Evolutionary conservation across 2,888 invertebrate species (phyloP).

Genomic region (Oscheius sp.): DNA sequence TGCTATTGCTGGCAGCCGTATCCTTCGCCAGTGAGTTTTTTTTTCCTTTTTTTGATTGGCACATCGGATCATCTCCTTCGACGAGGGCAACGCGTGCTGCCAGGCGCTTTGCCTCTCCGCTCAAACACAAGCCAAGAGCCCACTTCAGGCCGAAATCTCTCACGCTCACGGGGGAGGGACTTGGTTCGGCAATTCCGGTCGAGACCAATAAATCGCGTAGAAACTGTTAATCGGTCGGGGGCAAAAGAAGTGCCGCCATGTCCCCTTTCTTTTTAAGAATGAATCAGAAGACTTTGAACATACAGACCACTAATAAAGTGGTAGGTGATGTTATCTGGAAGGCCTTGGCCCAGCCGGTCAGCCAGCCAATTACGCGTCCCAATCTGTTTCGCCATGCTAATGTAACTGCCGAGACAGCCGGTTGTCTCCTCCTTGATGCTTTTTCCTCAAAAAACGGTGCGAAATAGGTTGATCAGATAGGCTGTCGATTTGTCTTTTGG

Average conservation of each 20-base stretch:
- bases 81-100: constrained; percentile 22
- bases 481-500: too few relatives aligned
- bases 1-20: constrained; percentile 32
- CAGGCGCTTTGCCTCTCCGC: constrained; percentile 19
- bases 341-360: constrained; percentile 25
- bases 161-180: constrained; percentile 14
- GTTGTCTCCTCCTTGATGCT: background rate
- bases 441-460: constrained; percentile 8
- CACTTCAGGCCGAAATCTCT: constrained; percentile 30
- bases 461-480: constrained; percentile 18
- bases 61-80: constrained; percentile 1
- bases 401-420: constrained; percentile 20
- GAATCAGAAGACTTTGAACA: background rate
- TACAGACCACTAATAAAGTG: constrained; percentile 16
- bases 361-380: constrained; percentile 25
- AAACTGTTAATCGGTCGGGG: background rate
- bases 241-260: background rate
- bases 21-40: constrained; percentile 24
- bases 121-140: constrained; percentile 28
- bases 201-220: background rate
- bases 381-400: constrained; percentile 29
- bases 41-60: constrained; percentile 2
- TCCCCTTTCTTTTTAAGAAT: background rate
- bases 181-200: background rate
- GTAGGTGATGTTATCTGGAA: constrained; percentile 7